Conservation (phyloP, 2,113 vertebrate species). For the Lamprotornis superbus region DNA sequence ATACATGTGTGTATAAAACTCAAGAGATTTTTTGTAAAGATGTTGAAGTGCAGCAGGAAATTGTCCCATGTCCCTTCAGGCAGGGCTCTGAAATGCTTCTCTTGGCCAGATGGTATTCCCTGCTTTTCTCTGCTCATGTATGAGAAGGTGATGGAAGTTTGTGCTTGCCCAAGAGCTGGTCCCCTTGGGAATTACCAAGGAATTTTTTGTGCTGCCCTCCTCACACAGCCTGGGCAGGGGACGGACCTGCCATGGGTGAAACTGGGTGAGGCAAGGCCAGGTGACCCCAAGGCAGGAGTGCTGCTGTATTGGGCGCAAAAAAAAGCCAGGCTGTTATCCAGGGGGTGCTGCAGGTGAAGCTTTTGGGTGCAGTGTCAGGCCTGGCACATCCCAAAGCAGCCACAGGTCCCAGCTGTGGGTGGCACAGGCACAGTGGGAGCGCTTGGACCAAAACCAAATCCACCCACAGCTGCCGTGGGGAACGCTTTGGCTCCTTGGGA, state of each 20-base stretch:
- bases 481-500: neutral
- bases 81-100: neutral
- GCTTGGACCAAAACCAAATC: neutral
- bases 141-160: neutral
- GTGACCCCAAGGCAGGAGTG: neutral
- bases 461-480: neutral
- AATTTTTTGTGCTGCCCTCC: neutral
- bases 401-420: neutral
- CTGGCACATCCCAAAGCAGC: neutral
- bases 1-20: neutral
- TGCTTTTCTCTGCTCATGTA: neutral
- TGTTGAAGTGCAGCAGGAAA: fast-evolving
- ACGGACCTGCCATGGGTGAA: neutral
- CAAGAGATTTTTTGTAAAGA: neutral
- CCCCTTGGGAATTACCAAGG: fast-evolving
- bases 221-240: neutral
- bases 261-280: fast-evolving
- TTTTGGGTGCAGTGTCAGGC: neutral
- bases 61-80: neutral
- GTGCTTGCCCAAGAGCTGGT: neutral
- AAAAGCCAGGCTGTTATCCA: neutral
- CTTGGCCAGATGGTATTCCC: neutral
- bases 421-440: fast-evolving
- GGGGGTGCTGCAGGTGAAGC: neutral
- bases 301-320: neutral